phyloP scores from a whole-genome alignment of 2,888 invertebrate species.

The Drosophila falleni region DNA sequence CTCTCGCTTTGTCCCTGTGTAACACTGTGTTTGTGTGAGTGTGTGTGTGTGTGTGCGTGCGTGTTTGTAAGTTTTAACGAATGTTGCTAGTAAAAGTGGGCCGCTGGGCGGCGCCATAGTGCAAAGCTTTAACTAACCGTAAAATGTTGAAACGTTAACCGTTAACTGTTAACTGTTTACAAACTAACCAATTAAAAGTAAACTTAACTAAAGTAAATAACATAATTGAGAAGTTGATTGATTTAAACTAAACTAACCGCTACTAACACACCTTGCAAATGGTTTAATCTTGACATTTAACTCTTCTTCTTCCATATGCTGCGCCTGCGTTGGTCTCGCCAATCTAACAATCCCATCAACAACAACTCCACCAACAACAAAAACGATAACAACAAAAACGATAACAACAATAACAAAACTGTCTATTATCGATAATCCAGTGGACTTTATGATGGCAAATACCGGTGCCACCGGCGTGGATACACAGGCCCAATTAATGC shows the following conservation, averaged over 20 bases:
- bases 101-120: conserved; percentile 64
- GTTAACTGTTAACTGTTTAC: conserved; percentile 11
- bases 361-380: conserved; percentile 12
- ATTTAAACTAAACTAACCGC: background rate
- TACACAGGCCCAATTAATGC: conserved; percentile 80
- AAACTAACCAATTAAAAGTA: conserved; percentile 1
- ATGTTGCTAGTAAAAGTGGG: conserved; percentile 23
- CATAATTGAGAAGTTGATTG: background rate
- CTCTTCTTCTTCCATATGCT: conserved; percentile 62
- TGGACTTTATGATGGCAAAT: conserved; percentile 85
- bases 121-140: conserved; percentile 36
- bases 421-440: conserved; percentile 45
- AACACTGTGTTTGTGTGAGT: conserved; percentile 13
- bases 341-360: conserved; percentile 22
- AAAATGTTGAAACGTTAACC: background rate
- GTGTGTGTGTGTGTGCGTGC: conserved; percentile 35
- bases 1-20: conserved; percentile 3
- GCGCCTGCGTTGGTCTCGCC: conserved; percentile 65
- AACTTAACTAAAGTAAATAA: conserved; percentile 7
- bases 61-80: conserved; percentile 52
- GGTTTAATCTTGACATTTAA: conserved; percentile 80
- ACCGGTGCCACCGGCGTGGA: conserved; percentile 81
- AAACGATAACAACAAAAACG: conserved; percentile 2
- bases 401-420: background rate
- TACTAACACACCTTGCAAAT: conserved; percentile 75